Base-by-base conservation (phyloP, 37 sponge, comb jelly and placozoan species). In the Bolinopsis microptera region DNA sequence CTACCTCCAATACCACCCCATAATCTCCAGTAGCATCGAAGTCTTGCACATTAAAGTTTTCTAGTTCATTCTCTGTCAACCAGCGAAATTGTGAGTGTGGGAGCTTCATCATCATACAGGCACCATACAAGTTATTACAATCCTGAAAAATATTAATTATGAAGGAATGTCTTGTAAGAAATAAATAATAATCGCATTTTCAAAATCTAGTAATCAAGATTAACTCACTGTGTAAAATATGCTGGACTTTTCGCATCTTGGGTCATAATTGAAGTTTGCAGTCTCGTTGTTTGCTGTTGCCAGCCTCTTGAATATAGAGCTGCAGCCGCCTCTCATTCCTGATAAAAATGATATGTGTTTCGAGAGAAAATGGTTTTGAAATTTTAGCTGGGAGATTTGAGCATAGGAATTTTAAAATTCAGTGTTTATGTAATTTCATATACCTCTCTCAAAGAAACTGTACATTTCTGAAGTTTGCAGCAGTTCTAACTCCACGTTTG, bases 191-290 rank as follows among this genome's bases (percentile, higher is more conserved):
- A n/a, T n/a, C n/a, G n/a, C n/a, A n/a, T n/a, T n/a, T n/a, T n/a
- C n/a, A n/a, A n/a, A n/a, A n/a, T n/a, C n/a, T n/a, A n/a, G n/a
- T n/a, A n/a, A n/a, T n/a, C n/a, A n/a, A n/a, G n/a, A n/a, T n/a
- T 67, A 67, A 67, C 74, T 72, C 74, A 72, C 74, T n/a, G 74
- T 72, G 74, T 72, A 72, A 72, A 72, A 72, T 8, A 72, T 72
- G 31, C 18, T 9, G 5, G 74, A 72, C 30, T 30, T 21, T 21
- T 72, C 74, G 31, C 74, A 72, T n/a, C 74, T 8, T 72, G 74
- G 25, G 18, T 72, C 74, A 72, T 72, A 72, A 28, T 72, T 72
- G 61, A 48, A 48, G 13, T 48, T 13, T n/a, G 74, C 74, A 9
- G 5, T n/a, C 18, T 9, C 2, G 18, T 72, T 72, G 31, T 72